phyloP scores from a whole-genome alignment of 1,140 invertebrate species.

The Drosophila willistoni region DNA sequence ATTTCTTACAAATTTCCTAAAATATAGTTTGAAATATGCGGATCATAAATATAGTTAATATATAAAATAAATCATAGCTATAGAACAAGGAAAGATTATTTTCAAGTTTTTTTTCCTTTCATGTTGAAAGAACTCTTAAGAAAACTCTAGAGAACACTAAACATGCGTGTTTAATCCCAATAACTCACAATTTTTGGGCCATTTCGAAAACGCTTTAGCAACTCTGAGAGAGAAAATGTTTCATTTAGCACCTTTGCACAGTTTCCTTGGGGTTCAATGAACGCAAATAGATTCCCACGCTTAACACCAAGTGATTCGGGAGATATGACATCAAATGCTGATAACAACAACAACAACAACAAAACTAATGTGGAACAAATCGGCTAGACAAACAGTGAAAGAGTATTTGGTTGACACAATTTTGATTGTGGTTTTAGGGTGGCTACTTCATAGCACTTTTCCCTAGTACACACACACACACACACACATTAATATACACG shows the following conservation, averaged over 20 bases:
- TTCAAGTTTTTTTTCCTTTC: no score
- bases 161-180: background rate
- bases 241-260: background rate
- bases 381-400: constrained; percentile 57
- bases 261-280: constrained; percentile 38
- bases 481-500: background rate
- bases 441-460: background rate
- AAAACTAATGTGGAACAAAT: constrained; percentile 65
- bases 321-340: constrained; percentile 50
- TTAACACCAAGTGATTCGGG: constrained; percentile 19
- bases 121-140: no score
- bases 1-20: no score
- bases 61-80: no score
- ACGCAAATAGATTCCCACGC: constrained; percentile 43
- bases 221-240: background rate
- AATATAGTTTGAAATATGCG: no score
- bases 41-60: no score
- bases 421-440: constrained; percentile 25
- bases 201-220: constrained; percentile 1
- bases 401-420: constrained; percentile 37
- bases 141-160: no score
- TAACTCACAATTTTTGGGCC: background rate
- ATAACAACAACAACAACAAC: constrained; percentile 36
- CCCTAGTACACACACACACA: background rate
- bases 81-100: no score